A percentile compares a stretch with the other conserved stretches of the same genome.
Conservation (phyloP, 2,797 vertebrate species). For the Anabas testudineus region DNA sequence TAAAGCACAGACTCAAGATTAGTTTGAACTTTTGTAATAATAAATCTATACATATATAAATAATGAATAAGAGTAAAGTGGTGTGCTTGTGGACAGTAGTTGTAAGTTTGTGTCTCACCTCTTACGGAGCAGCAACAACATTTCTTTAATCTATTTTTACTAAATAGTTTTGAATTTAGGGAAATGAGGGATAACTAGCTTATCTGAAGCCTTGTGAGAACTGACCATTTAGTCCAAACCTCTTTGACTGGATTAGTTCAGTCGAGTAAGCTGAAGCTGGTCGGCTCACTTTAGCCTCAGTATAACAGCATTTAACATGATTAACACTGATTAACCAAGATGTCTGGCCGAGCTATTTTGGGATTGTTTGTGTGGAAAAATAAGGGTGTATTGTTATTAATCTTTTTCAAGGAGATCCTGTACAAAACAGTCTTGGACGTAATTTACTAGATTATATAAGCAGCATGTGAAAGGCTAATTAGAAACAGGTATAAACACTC, state of each 20-base stretch:
- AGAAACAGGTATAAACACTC: constrained; percentile 7
- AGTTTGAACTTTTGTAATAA: too few relatives aligned
- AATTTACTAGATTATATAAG: neutral
- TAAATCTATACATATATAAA: too few relatives aligned
- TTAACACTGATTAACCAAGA: neutral
- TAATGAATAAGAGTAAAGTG: too few relatives aligned
- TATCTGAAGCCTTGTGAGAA: constrained; percentile 16
- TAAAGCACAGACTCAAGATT: too few relatives aligned
- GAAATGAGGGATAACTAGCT: constrained; percentile 1
- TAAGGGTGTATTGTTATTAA: neutral
- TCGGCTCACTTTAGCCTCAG: neutral
- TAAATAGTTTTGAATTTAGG: neutral
- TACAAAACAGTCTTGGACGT: neutral
- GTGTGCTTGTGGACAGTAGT: too few relatives aligned
- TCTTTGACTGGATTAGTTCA: constrained; percentile 39
- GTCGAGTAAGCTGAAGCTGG: constrained; percentile 8
- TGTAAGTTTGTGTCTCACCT: too few relatives aligned
- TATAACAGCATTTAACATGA: constrained; percentile 17
- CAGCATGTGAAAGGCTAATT: constrained; percentile 6
- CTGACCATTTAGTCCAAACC: neutral
- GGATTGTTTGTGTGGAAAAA: neutral
- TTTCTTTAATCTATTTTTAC: neutral
- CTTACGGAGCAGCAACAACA: neutral
- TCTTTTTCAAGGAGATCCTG: neutral
- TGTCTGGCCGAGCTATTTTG: neutral